Base-by-base conservation (phyloP, 2,888 invertebrate species). In the Ectemnius continuus region DNA sequence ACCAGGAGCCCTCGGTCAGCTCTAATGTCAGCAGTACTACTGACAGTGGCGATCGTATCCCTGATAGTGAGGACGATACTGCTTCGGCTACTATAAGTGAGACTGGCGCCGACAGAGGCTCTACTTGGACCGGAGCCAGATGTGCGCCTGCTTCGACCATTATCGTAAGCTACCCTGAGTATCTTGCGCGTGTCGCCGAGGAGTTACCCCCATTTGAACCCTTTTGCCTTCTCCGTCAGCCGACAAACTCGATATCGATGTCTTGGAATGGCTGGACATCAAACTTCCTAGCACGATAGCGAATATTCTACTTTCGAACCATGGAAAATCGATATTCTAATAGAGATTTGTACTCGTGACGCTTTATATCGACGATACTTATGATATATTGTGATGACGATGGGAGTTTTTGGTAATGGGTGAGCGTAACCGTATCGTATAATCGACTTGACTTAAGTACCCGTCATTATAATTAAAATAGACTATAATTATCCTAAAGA, bases 81-180 rank as follows among this genome's bases (percentile, higher is more conserved):
- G 85, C 82, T 85, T 86, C 85, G 88, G 85, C 72, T 85, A 76
- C 78, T 70, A 70, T 79, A 82, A 82, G 85, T 87, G 86, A 77
- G 82, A 84, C 80, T 84, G 77, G 81, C 85, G 86, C 78, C 79
- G 85, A 80, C 84, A 73, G 87, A 85, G 87, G 87, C 88, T 88
- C 86, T 84, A 85, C 87, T 90, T 90, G 90, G 90, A 88, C 79
- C 72, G 74, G 74, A 84, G 89, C 90, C 90, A 90, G 88, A 85
- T 84, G 85, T 88, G 89, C 90, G 90, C 90, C 86, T 87, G 87
- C 83, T 86, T 87, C 75, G 73, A 60, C 64, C 72, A 75, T 74
- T 75, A 75, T 70, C 75, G 76, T 76, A 73, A 72, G 72, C 75
- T 69, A 77, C 70, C 59, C 73, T 68, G 72, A 72, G 75, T 73